Evolutionary conservation across 1,140 invertebrate species (phyloP), one percentile per base, ranked within the genome.

Genomic region (Gonatopus flavifemur): DNA sequence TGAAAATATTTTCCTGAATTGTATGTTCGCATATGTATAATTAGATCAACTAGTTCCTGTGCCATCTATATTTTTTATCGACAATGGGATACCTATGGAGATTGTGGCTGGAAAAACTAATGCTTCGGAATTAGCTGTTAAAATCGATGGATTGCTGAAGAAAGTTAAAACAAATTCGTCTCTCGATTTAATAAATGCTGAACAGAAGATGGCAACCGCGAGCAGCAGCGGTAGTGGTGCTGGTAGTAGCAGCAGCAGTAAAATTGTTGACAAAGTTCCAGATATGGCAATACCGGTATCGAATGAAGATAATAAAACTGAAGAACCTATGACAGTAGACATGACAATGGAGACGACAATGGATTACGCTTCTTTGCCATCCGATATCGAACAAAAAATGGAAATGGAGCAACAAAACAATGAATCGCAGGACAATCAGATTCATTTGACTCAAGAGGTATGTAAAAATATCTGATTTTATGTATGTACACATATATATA

Each of bases 1-100:
- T n/a, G n/a, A n/a, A n/a, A n/a, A n/a, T n/a, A 16, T 37, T 44
- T 38, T 24, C 25, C 9, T 32, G 22, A 59, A 48, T 33, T 40
- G 47, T 12, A 30, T 46, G 39, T 16, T 38, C 47, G 13, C 36
- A 8, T 6, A 9, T 20, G 12, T 12, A 24, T 8, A 2, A 39
- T 43, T 38, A 92, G 90, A 92, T 80, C 88, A 91, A 77, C 76
- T 92, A 46, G 86, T 91, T 22, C 84, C 89, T 21, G 81, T 93
- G 16, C 91, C 91, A 25, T 91, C 89, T 0, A 67, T 90, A n/a
- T 94, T 89, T 74, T 93, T 93, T 65, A 93, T 94, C 69, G 77
- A 84, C 22, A 84, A 86, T 76, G 91, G 90, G 2, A 77, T 80
- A 13, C 89, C 90, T 0, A 59, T 93, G 49, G 89, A 92, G 70